Conservation (phyloP, 2,797 vertebrate genomes). For the Siniperca obscura region DNA sequence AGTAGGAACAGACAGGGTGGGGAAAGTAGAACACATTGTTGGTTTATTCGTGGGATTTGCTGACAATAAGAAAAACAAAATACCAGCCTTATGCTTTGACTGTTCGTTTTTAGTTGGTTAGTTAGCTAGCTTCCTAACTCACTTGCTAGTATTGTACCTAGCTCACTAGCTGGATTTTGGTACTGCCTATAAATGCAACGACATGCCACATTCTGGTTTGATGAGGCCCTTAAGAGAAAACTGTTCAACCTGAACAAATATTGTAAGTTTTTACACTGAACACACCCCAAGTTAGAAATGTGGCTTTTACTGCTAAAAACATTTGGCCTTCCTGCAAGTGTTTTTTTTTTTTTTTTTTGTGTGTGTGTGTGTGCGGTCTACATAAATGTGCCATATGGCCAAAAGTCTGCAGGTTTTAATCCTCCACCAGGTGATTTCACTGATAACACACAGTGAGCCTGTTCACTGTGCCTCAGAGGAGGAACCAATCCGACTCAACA, state of each 20-base stretch:
- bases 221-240: not conserved
- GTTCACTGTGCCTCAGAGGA: constrained; percentile 49
- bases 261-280: not conserved
- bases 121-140: not conserved
- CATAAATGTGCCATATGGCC: constrained; percentile 38
- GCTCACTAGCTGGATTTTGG: not conserved
- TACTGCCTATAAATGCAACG: not conserved
- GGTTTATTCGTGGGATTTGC: no score
- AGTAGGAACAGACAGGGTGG: no score
- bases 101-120: not conserved
- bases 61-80: no score
- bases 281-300: not conserved
- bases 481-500: not conserved
- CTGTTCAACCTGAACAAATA: not conserved
- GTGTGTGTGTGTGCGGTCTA: not conserved
- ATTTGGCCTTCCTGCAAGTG: not conserved
- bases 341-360: not conserved
- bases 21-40: no score
- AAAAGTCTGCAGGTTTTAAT: constrained; percentile 40
- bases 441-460: constrained; percentile 29
- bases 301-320: not conserved
- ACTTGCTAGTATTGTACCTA: no score
- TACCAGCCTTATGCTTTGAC: not conserved
- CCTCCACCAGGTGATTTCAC: constrained; percentile 41
- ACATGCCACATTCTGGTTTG: not conserved